phyloP scores from a whole-genome alignment of 1,140 invertebrate species.

The Hycleus phaleratus region DNA sequence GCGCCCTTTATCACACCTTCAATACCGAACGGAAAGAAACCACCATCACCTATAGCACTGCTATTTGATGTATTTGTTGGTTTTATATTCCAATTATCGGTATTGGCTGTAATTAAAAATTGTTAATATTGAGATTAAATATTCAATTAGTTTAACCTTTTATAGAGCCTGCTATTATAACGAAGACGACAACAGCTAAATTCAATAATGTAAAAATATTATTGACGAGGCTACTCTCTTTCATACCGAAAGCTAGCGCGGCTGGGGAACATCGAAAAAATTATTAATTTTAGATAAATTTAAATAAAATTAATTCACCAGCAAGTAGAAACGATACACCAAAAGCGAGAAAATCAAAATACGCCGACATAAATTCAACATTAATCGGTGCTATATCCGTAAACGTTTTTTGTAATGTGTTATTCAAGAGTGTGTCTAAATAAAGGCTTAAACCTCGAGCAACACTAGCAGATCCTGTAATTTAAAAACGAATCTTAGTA shows the following conservation, averaged over 20 bases:
- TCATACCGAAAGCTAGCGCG: constrained; percentile 70
- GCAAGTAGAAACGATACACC: constrained; percentile 50
- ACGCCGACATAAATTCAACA: constrained; percentile 50
- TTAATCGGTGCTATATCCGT: constrained; percentile 50
- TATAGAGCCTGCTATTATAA: constrained; percentile 72
- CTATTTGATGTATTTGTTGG: constrained; percentile 46
- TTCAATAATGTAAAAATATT: constrained; percentile 81
- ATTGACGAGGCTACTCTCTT: constrained; percentile 75
- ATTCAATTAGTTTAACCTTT: constrained; percentile 47
- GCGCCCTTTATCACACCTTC: constrained; percentile 78
- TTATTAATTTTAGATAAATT: neutral
- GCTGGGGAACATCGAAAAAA: constrained; percentile 45
- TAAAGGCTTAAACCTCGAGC: constrained; percentile 72
- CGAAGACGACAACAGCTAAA: constrained; percentile 70
- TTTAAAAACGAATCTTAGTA: neutral
- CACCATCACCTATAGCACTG: constrained; percentile 54
- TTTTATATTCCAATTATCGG: constrained; percentile 58
- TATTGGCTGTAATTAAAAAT: constrained; percentile 44
- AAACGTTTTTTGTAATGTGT: constrained; percentile 54
- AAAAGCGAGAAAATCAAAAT: constrained; percentile 64
- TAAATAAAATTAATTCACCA: constrained; percentile 36
- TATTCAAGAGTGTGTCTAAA: constrained; percentile 57
- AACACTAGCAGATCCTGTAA: constrained; percentile 66
- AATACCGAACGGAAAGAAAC: constrained; percentile 80
- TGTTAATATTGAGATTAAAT: constrained; percentile 5